Conservation (phyloP, 2,888 invertebrate species). For the Hypercompe scribonia region DNA sequence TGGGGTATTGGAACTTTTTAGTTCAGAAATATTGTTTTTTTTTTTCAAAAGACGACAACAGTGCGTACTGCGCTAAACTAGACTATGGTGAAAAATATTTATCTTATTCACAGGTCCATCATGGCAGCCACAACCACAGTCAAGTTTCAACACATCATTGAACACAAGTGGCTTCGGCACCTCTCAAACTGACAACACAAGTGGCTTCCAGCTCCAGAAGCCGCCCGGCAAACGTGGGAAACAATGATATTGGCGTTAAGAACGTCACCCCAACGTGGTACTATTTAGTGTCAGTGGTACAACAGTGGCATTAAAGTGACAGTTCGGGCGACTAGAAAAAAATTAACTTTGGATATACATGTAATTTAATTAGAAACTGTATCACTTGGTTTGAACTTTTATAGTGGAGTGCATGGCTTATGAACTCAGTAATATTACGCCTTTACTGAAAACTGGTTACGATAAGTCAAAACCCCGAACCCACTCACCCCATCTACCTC, state of each 20-base stretch:
- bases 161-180: conserved; percentile 61
- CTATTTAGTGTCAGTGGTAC: background rate
- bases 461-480: no score
- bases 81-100: no score
- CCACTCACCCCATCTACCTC: no score
- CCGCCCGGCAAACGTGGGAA: conserved; percentile 91
- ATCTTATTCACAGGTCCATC: conserved; percentile 58
- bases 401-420: background rate
- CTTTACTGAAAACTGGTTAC: no score
- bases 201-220: conserved; percentile 89
- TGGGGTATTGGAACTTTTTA: no score
- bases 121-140: conserved; percentile 72
- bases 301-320: background rate
- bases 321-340: background rate
- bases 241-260: conserved; percentile 85
- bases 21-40: no score
- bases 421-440: background rate
- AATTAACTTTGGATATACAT: background rate
- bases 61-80: no score
- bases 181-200: conserved; percentile 50
- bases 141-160: conserved; percentile 57
- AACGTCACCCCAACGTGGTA: background rate
- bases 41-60: no score
- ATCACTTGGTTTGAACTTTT: background rate
- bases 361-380: background rate